Evolutionary conservation across 1,140 invertebrate genomes (phyloP).

Genomic region (Charaxes varanes): DNA sequence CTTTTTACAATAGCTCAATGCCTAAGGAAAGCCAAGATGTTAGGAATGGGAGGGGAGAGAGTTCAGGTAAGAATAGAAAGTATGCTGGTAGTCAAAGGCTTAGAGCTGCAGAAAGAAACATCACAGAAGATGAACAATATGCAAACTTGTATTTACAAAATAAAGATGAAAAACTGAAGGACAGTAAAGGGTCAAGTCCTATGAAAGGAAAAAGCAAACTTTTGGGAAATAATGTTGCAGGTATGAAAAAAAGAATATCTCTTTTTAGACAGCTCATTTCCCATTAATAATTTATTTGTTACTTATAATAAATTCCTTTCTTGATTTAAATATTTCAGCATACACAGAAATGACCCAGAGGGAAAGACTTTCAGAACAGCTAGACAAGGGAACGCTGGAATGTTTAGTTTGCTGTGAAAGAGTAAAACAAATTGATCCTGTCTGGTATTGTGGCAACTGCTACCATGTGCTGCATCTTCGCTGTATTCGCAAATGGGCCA

Average conservation of each 20-base stretch:
- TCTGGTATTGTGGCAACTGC: constrained; percentile 94
- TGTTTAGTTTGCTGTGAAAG: constrained; percentile 95
- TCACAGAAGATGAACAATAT: constrained; percentile 55
- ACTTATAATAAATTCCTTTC: too few relatives aligned
- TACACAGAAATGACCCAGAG: constrained; percentile 80
- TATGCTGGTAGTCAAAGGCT: constrained; percentile 48
- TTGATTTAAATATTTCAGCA: constrained; percentile 22
- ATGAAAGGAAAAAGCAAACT: constrained; percentile 19
- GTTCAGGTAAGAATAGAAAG: constrained; percentile 33
- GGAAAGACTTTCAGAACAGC: constrained; percentile 86
- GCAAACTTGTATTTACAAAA: constrained; percentile 45
- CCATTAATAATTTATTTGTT: background rate
- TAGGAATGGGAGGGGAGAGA: constrained; percentile 43
- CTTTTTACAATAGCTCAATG: constrained; percentile 57
- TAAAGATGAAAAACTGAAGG: constrained; percentile 36
- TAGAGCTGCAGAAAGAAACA: constrained; percentile 34
- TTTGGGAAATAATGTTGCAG: constrained; percentile 5
- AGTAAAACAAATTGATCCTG: constrained; percentile 83
- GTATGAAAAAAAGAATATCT: constrained; percentile 10
- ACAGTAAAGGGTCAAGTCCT: constrained; percentile 31
- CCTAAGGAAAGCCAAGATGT: constrained; percentile 48
- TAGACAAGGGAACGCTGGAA: constrained; percentile 86
- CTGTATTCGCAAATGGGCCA: constrained; percentile 94
- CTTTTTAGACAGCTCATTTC: too few relatives aligned
- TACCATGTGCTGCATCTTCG: constrained; percentile 93